phyloP scores from a whole-genome alignment of 1,140 invertebrate genomes.

The Zophobas atratus region DNA sequence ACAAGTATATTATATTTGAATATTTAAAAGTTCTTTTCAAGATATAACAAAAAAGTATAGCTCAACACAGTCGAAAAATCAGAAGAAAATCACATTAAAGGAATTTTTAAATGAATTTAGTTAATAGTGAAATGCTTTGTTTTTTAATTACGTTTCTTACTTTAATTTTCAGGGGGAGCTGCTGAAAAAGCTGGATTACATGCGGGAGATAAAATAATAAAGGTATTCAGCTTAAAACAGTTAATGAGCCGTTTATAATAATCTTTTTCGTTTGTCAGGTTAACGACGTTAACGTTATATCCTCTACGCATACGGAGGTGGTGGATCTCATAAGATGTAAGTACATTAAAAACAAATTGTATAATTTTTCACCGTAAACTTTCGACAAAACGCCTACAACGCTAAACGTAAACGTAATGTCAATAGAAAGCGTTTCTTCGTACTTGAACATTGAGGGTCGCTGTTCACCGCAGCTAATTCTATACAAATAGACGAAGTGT shows the following conservation, averaged over 20 bases:
- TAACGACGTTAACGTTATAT: slow-evolving; percentile 92
- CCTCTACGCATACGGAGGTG: slow-evolving; percentile 93
- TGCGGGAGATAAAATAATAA: slow-evolving; percentile 94
- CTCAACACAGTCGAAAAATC: no score
- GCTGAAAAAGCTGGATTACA: slow-evolving; percentile 94
- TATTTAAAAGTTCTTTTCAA: no score
- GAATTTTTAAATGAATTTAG: no score
- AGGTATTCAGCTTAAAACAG: slow-evolving; percentile 73
- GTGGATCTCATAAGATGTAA: slow-evolving; percentile 94
- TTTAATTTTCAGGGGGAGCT: slow-evolving; percentile 82
- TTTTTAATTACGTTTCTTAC: not conserved
- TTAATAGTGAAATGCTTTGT: no score
- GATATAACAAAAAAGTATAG: no score
- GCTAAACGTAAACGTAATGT: not conserved
- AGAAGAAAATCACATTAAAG: no score
- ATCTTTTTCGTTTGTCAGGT: slow-evolving; percentile 74
- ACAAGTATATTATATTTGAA: no score
- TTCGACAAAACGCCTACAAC: not conserved
- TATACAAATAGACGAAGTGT: slow-evolving; percentile 22
- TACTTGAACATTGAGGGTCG: no score
- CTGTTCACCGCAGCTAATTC: not conserved
- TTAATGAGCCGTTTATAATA: slow-evolving; percentile 25
- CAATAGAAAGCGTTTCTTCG: no score
- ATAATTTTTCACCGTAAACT: not conserved
- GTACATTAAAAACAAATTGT: slow-evolving; percentile 62